A percentile compares a stretch with the other conserved stretches of the same genome.
Evolutionary conservation across 2,888 invertebrate genomes (phyloP).

Genomic region (Eurytoma californica): DNA sequence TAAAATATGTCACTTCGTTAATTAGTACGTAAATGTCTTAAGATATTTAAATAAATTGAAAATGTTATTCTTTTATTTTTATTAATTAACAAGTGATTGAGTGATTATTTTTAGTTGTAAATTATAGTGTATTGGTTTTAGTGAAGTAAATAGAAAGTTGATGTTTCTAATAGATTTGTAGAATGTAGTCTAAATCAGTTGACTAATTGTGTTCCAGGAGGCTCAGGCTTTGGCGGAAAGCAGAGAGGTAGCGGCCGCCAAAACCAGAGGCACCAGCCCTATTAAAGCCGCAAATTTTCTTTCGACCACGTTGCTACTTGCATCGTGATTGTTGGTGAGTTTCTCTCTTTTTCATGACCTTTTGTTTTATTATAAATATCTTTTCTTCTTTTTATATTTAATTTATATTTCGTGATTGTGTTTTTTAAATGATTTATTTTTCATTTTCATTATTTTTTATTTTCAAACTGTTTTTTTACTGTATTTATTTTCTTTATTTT

Average conservation of each 20-base stretch:
- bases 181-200: slow-evolving; percentile 49
- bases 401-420: slow-evolving; percentile 50
- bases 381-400: slow-evolving; percentile 17
- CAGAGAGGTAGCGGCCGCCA: slow-evolving; percentile 83
- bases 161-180: slow-evolving; percentile 42
- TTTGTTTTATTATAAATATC: slow-evolving; percentile 40
- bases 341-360: slow-evolving; percentile 62
- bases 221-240: slow-evolving; percentile 87
- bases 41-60: slow-evolving; percentile 38
- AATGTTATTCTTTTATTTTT: slow-evolving; percentile 38
- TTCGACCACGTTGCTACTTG: slow-evolving; percentile 71
- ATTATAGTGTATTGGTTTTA: slow-evolving; percentile 56
- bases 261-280: slow-evolving; percentile 93
- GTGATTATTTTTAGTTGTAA: slow-evolving; percentile 45
- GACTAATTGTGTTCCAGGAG: slow-evolving; percentile 75
- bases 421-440: slow-evolving; percentile 22
- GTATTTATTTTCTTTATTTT: slow-evolving; percentile 61
- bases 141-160: slow-evolving; percentile 52
- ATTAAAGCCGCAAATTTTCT: slow-evolving; percentile 78
- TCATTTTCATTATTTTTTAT: slow-evolving; percentile 44
- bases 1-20: slow-evolving; percentile 35
- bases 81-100: slow-evolving; percentile 46
- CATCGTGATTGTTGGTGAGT: slow-evolving; percentile 75
- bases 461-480: slow-evolving; percentile 52
- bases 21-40: slow-evolving; percentile 40